These are phyloP conservation scores for Odontomyia ornata DNA, from an alignment of 2,888 invertebrate species.

Conservation along the genomic window DNA sequence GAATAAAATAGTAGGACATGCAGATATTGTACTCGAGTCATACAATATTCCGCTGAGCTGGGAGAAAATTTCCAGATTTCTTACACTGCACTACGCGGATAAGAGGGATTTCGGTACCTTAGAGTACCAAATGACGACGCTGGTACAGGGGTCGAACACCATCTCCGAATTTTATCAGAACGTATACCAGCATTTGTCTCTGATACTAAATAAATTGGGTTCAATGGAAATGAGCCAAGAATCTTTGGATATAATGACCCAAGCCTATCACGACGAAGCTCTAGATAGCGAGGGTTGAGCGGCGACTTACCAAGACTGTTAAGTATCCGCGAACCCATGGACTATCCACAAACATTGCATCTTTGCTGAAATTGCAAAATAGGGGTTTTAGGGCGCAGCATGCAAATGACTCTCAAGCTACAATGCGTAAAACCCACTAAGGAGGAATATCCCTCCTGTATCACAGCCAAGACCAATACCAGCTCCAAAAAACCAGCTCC, in stretches of 20 bases:
- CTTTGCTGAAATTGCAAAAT: conserved; percentile 32
- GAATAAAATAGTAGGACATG: too few species aligned
- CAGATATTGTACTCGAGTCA: conserved; percentile 46
- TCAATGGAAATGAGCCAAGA: conserved; percentile 39
- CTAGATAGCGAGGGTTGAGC: conserved; percentile 6
- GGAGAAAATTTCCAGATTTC: conserved; percentile 33
- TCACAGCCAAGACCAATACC: not conserved
- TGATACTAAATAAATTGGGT: conserved; percentile 27
- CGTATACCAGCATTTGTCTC: conserved; percentile 34
- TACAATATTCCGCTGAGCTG: not conserved
- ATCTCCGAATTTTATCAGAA: conserved; percentile 40
- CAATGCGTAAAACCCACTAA: not conserved
- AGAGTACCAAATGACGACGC: not conserved
- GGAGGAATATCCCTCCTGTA: not conserved
- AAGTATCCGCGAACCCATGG: conserved; percentile 34
- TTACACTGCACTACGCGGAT: conserved; percentile 46
- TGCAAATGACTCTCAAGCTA: not conserved
- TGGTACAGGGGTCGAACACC: conserved; percentile 33
- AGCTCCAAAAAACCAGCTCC: not conserved
- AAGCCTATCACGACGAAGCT: conserved; percentile 37
- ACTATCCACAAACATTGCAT: conserved; percentile 38
- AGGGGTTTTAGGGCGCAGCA: conserved; percentile 36
- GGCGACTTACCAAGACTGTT: conserved; percentile 19
- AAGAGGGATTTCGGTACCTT: conserved; percentile 27
- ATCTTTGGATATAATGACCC: conserved; percentile 13